phyloP scores from a whole-genome alignment of 2,113 vertebrate genomes.

The Platycercus adscitus region DNA sequence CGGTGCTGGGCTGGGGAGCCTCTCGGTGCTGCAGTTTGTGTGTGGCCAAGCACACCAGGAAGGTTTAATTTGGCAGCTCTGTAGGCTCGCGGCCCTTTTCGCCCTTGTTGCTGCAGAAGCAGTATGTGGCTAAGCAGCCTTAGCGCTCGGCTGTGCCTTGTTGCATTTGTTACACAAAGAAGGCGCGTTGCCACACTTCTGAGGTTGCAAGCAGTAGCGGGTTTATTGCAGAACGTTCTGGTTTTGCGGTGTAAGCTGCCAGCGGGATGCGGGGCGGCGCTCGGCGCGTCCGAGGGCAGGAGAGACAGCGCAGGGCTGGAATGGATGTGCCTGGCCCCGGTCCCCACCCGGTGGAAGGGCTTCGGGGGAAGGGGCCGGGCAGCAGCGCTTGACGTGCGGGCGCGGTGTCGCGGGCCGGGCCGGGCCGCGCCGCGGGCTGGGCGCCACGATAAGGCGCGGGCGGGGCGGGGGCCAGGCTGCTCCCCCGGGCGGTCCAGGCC shows the following conservation, averaged over 20 bases:
- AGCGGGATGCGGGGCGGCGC: accelerated
- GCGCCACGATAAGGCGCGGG: background rate
- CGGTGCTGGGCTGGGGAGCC: background rate
- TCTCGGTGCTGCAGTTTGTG: background rate
- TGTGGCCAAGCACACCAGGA: accelerated
- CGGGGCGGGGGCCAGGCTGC: background rate
- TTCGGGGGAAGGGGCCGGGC: background rate
- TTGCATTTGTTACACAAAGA: accelerated
- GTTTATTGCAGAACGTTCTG: background rate
- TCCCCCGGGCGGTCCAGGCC: background rate
- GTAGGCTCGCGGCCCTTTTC: accelerated
- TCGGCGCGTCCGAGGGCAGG: accelerated
- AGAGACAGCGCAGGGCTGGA: background rate
- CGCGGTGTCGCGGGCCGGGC: background rate
- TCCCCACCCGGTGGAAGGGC: background rate
- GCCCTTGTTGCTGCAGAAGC: background rate
- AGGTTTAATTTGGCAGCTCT: accelerated
- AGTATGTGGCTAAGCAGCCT: background rate
- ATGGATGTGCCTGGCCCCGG: background rate
- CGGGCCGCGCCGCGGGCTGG: background rate
- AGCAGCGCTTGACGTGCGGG: background rate
- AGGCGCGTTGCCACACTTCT: accelerated
- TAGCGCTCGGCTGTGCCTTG: background rate
- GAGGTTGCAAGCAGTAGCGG: background rate
- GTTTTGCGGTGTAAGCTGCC: background rate